Evolutionary conservation across 2,797 vertebrate species (phyloP), one percentile per base, ranked within the genome.

Genomic region (Adrianichthys oophorus): DNA sequence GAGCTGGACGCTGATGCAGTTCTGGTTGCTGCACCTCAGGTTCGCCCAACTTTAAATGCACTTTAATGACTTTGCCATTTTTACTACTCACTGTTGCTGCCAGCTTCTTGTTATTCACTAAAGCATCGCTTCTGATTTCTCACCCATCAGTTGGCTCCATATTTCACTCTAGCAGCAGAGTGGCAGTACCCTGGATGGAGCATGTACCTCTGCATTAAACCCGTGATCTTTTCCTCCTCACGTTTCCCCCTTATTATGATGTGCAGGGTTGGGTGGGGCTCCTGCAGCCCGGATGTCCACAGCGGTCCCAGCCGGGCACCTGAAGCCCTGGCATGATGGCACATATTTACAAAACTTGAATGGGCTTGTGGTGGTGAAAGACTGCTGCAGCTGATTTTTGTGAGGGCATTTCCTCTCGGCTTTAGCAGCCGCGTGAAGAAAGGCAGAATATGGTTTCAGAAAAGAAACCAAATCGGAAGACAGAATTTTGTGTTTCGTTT

Each of bases 91-190:
- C 19, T 5, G 6, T 16, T 59, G 19, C 21, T 24, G 23, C 0
- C 59, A 0, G 45, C 47, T 19, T 23, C 44, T 57, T 68, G 41
- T 70, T 79, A 84, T 51, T 82, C 60, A 71, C 60, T 52, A 18
- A 52, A 8, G 17, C 12, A 53, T 64, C 7, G 5, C 7, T 29
- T 7, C 26, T 29, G 26, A 29, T 29, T 29, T 29, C 26, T 29
- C 1, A 26, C 6, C 6, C 26, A 29, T 7, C 5, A 29, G 26
- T 29, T 7, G 5, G 26, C 8, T 32, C 29, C 29, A 32, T 8
- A 2, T 32, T 32, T 12, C 29, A 2, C 29, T 2, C 29, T 1
- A 7, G 29, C 29, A 12, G 29, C 29, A 12, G 29, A 2, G 8
- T 21, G 8, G 29, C 8, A 32, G 8, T 1, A 8, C 8, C 8